Conservation (phyloP, 2,888 invertebrate species). For the Hirtodrosophila alboralis region DNA sequence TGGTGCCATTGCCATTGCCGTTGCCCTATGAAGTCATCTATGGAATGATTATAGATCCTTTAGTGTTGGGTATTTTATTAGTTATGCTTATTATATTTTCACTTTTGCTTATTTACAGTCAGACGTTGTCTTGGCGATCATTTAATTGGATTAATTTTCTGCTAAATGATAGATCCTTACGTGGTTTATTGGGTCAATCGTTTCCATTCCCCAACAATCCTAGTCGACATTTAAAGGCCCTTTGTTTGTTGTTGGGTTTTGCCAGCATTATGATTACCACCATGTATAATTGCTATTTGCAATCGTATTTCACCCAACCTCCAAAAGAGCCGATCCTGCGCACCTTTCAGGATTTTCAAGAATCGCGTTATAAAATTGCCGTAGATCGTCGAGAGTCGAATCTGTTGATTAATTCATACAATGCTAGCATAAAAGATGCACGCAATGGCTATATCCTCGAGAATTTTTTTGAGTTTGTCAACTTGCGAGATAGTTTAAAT, state of each 20-base stretch:
- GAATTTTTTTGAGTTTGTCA: slow-evolving; percentile 9
- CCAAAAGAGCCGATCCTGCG: slow-evolving; percentile 16
- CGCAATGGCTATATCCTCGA: not conserved
- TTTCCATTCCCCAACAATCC: slow-evolving; percentile 46
- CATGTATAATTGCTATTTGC: slow-evolving; percentile 62
- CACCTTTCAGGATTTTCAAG: slow-evolving; percentile 22
- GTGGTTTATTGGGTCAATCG: slow-evolving; percentile 65
- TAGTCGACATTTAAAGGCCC: slow-evolving; percentile 28
- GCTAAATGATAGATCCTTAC: slow-evolving; percentile 61
- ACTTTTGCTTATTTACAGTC: slow-evolving; percentile 48
- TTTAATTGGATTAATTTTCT: slow-evolving; percentile 43
- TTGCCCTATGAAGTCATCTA: slow-evolving; percentile 45
- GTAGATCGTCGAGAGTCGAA: not conserved
- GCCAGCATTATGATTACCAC: slow-evolving; percentile 62
- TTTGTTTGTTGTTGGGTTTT: slow-evolving; percentile 49
- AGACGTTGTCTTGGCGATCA: slow-evolving; percentile 28
- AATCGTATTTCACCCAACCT: slow-evolving; percentile 50
- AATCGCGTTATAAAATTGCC: slow-evolving; percentile 12
- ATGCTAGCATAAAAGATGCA: not conserved
- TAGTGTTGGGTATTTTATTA: slow-evolving; percentile 24
- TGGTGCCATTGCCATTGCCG: slow-evolving; percentile 51
- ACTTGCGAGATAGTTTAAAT: slow-evolving; percentile 41
- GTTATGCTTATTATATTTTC: slow-evolving; percentile 43
- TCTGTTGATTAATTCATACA: not conserved
- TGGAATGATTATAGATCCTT: slow-evolving; percentile 33